Base-by-base conservation (phyloP, 2,888 invertebrate species). In the Pecten maximus region DNA sequence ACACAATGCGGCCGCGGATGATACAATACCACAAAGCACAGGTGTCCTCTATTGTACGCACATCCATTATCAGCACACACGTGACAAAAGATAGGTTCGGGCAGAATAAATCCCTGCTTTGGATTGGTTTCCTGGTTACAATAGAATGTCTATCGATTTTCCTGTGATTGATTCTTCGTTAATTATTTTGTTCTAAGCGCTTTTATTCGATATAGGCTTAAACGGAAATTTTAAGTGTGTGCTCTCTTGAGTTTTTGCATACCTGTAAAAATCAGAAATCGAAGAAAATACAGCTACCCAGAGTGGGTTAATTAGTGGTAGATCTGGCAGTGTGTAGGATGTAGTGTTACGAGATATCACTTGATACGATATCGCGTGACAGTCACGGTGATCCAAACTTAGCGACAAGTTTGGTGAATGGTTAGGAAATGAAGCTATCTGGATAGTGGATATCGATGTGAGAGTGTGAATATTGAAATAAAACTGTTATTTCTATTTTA, bases 51-150 rank as follows among this genome's bases (percentile, higher is more conserved):
- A 74, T 74, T 74, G 74, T 74, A 74, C 74, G 28, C 28, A 28
- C 74, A 74, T 74, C 74, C 74, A 74, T 74, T 74, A 74, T 74
- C 74, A 35, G 28, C 35, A 74, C 35, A 74, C 74, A 74, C 74
- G 74, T 74, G 74, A 74, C 74, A 74, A 74, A 74, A 74, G 74
- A 74, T 74, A 74, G 74, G 74, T 74, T 74, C 74, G 74, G 74
- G 74, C 74, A 74, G 74, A 74, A 74, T 74, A 74, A 74, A 74
- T 74, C 74, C 74, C 74, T 35, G 74, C 74, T 74, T 15, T 35
- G 74, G 74, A 74, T 74, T 74, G 74, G 74, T 74, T 74, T 74
- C 74, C 74, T 74, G 74, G 74, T 35, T 74, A 74, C 74, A 74
- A 74, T 74, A 74, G 74, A 3, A 74, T 74, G 74, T 35, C 19